Base-by-base conservation (phyloP, 2,113 vertebrate genomes). In the Thalassoma bifasciatum region DNA sequence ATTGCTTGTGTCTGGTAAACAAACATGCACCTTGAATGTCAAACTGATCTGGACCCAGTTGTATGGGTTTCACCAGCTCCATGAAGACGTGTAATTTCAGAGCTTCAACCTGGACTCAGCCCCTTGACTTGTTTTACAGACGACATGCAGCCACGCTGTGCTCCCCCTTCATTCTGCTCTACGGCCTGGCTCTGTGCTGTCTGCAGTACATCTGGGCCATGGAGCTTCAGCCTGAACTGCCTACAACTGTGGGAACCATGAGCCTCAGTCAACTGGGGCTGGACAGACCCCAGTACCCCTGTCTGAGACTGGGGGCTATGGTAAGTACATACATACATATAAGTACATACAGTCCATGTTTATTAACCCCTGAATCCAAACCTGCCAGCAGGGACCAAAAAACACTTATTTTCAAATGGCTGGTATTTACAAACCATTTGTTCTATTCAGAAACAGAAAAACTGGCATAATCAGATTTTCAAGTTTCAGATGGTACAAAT, bases 151-250 rank as follows among this genome's bases (percentile, higher is more conserved):
- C 97, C 82, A 95, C 95, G 50, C 77, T 98, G 22, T 98, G 97
- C 81, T 96, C 98, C 0, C 98, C 98, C 0, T 98, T 96, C 91
- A 94, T 99, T 69, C 93, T 99, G 81, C 93, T 98, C 6, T 99
- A 99, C 0, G 96, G 95, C 62, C 11, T 97, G 38, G 50, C 79
- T 0, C 94, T 98, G 38, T 98, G 97, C 88, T 85, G 94, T 60
- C 92, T 99, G 73, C 95, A 96, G 85, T 99, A 99, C 0, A 81
- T 98, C 30, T 99, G 98, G 98, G 95, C 93, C 84, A 96, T 99
- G 95, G 96, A 99, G 3, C 93, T 99, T 57, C 70, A 42, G 8
- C 75, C 88, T 0, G 96, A 99, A 77, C 91, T 99, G 77, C 98
- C 98, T 76, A 92, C 91, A 58, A 81, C 63, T 0, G 17, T 97